Evolutionary conservation across 1,140 invertebrate species (phyloP).

Genomic region (Bombus waltoni): DNA sequence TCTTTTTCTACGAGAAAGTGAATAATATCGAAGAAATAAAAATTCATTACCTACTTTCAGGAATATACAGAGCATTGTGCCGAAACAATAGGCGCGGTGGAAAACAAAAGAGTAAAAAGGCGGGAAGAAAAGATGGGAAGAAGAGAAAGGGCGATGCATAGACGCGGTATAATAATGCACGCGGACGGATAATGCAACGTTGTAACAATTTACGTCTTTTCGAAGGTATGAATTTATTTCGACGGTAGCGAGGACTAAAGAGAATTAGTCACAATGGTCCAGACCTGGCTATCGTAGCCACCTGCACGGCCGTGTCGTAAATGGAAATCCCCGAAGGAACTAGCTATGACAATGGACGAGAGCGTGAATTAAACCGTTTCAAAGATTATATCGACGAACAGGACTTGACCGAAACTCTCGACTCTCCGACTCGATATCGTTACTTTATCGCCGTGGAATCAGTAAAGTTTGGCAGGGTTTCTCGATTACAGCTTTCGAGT

Average conservation of each 20-base stretch:
- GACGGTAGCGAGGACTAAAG: slow-evolving; percentile 28
- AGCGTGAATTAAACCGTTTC: slow-evolving; percentile 33
- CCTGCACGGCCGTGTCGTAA: slow-evolving; percentile 36
- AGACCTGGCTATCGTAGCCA: slow-evolving; percentile 17
- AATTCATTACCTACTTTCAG: slow-evolving; percentile 45
- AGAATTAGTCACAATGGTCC: slow-evolving; percentile 47
- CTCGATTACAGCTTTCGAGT: no score
- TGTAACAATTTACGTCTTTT: slow-evolving; percentile 43
- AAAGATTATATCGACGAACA: slow-evolving; percentile 28
- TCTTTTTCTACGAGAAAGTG: not conserved
- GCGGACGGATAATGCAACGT: slow-evolving; percentile 36
- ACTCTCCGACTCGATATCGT: not conserved
- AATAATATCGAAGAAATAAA: slow-evolving; percentile 47
- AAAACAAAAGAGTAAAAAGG: slow-evolving; percentile 28
- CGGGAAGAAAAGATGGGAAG: not conserved
- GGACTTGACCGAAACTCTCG: not conserved
- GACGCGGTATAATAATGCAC: slow-evolving; percentile 41
- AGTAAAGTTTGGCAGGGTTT: not conserved
- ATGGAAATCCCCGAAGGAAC: slow-evolving; percentile 34
- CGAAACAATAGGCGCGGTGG: slow-evolving; percentile 27
- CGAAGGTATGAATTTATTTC: slow-evolving; percentile 44
- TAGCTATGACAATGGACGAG: slow-evolving; percentile 14
- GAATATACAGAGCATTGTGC: slow-evolving; percentile 36
- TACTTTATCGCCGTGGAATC: not conserved
- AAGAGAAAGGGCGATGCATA: not conserved